phyloP scores from a whole-genome alignment of 2,797 vertebrate species.

The Sebastes taczanowskii region DNA sequence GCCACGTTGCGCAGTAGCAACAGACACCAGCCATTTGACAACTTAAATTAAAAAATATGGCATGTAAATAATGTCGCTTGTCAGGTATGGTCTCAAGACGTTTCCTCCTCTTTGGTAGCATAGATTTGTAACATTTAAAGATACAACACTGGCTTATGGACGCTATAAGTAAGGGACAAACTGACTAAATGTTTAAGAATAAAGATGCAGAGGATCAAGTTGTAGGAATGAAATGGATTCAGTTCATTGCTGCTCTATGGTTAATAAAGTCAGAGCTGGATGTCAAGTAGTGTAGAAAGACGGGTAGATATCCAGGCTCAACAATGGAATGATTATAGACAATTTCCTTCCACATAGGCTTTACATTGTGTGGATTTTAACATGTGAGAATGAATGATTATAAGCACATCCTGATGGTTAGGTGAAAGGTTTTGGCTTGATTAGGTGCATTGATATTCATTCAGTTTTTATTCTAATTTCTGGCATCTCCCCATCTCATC shows the following conservation, averaged over 20 bases:
- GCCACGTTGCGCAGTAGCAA: slow-evolving; percentile 12
- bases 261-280: background rate
- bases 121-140: slow-evolving; percentile 7
- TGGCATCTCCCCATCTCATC: background rate
- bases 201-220: background rate
- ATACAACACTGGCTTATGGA: slow-evolving; percentile 27
- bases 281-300: slow-evolving; percentile 1
- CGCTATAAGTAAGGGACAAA: background rate
- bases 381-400: slow-evolving; percentile 1
- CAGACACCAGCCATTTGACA: slow-evolving; percentile 39
- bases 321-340: slow-evolving; percentile 18
- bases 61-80: slow-evolving; percentile 48
- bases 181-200: background rate
- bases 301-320: background rate
- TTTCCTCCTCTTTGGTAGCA: slow-evolving; percentile 57
- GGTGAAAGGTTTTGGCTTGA: background rate
- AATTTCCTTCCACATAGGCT: background rate
- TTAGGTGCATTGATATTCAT: background rate
- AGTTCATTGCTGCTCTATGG: slow-evolving; percentile 3
- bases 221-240: background rate
- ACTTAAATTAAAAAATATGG: slow-evolving; percentile 32
- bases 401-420: background rate
- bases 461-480: slow-evolving; percentile 8
- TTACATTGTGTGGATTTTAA: slow-evolving; percentile 4
- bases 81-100: slow-evolving; percentile 8